Base-by-base conservation (phyloP, 2,888 invertebrate species). In the Argyra leucocephala region DNA sequence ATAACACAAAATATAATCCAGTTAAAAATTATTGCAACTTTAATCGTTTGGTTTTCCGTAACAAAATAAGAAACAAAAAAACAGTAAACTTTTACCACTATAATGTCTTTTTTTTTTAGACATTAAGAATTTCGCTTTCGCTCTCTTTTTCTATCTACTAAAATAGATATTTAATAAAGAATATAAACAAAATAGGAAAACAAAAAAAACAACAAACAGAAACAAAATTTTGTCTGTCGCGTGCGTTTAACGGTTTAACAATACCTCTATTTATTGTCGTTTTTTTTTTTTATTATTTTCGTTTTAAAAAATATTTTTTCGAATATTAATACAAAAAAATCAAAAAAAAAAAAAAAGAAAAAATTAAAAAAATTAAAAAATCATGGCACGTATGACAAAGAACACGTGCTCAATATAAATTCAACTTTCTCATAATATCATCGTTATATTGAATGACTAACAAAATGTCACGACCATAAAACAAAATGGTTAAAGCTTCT, bases 171-270 rank as follows among this genome's bases (percentile, higher is more conserved):
- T n/a, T n/a, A n/a, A n/a, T n/a, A n/a, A n/a, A n/a, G n/a, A n/a
- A n/a, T n/a, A n/a, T n/a, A n/a, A n/a, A n/a, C n/a, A n/a, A n/a
- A n/a, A n/a, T n/a, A n/a, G n/a, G n/a, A n/a, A n/a, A n/a, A n/a
- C n/a, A n/a, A n/a, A n/a, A n/a, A n/a, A n/a, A n/a, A n/a, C n/a
- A n/a, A n/a, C n/a, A n/a, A n/a, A n/a, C n/a, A n/a, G n/a, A n/a
- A n/a, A n/a, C n/a, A n/a, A n/a, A n/a, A n/a, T n/a, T n/a, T n/a
- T 31, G 31, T 31, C 48, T 48, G 48, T 48, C 48, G 48, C 48
- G 48, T 48, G 48, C 18, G 5, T n/a, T 48, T 48, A 48, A n/a
- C 48, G 12, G 15, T 48, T 48, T 15, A 18, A 48, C 12, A 48
- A 48, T 48, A 48, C n/a, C 2, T 9, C 18, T 48, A 7, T 31